Evolutionary conservation across 2,888 invertebrate species (phyloP).

Genomic region (Tethea ocularis): DNA sequence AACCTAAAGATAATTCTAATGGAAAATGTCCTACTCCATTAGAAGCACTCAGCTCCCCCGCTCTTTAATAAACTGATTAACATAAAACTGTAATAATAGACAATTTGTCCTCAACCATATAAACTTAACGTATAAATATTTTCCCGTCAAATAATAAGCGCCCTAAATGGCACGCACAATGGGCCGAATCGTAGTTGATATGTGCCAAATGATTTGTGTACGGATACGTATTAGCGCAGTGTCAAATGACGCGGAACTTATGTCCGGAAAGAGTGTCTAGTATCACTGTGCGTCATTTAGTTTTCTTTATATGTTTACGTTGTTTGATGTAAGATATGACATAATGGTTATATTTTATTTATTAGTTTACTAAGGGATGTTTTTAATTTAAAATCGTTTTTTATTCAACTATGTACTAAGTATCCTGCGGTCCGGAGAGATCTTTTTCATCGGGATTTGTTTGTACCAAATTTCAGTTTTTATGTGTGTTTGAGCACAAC

Average conservation of each 20-base stretch:
- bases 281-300: slow-evolving; percentile 45
- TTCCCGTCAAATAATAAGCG: slow-evolving; percentile 27
- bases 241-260: slow-evolving; percentile 68
- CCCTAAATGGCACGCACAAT: slow-evolving; percentile 57
- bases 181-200: slow-evolving; percentile 46
- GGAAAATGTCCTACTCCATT: slow-evolving; percentile 3
- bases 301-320: slow-evolving; percentile 51
- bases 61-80: slow-evolving; percentile 52
- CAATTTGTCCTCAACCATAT: slow-evolving; percentile 50
- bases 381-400: neutral
- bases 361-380: neutral
- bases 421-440: too few relatives aligned
- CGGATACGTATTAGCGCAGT: slow-evolving; percentile 55
- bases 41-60: slow-evolving; percentile 1
- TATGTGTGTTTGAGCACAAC: too few relatives aligned
- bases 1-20: neutral
- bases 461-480: neutral
- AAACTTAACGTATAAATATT: slow-evolving; percentile 40
- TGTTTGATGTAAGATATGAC: slow-evolving; percentile 34
- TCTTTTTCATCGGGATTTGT: too few relatives aligned
- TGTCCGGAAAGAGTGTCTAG: slow-evolving; percentile 34
- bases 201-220: slow-evolving; percentile 61
- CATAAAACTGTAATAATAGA: slow-evolving; percentile 67
- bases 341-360: slow-evolving; percentile 36
- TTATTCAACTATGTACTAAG: too few relatives aligned